Evolutionary conservation across 2,888 invertebrate species (phyloP).

Genomic region (Eupeodes latifasciatus): DNA sequence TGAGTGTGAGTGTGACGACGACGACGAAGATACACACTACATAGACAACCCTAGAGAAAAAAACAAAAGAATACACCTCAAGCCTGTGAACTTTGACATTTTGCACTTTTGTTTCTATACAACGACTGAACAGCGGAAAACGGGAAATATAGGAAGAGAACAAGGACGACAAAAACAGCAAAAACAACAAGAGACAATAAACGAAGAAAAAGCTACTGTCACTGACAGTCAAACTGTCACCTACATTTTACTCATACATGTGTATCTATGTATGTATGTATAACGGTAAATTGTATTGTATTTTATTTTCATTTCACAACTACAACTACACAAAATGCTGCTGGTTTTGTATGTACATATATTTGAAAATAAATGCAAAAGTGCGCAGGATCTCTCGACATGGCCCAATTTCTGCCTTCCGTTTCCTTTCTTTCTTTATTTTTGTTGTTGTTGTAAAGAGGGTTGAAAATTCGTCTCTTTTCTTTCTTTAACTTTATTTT

Average conservation of each 20-base stretch:
- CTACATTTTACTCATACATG: conserved; percentile 36
- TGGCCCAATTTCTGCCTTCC: too few relatives aligned
- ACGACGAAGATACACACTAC: neutral
- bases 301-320: neutral
- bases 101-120: conserved; percentile 39
- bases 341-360: too few relatives aligned
- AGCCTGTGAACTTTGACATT: conserved; percentile 74
- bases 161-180: neutral
- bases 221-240: conserved; percentile 70
- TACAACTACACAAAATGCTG: neutral
- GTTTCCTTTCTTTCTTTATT: too few relatives aligned
- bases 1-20: neutral
- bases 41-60: conserved; percentile 41
- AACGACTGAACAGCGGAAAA: neutral
- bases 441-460: too few relatives aligned
- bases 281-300: neutral
- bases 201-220: conserved; percentile 54
- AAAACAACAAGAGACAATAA: neutral
- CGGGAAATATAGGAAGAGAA: neutral
- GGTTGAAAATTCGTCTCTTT: neutral
- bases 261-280: too few relatives aligned
- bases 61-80: conserved; percentile 37
- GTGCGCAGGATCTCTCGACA: too few relatives aligned
- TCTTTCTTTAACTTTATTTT: neutral
- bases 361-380: too few relatives aligned